phyloP scores from a whole-genome alignment of 2,113 vertebrate genomes.

The Cololabis saira region DNA sequence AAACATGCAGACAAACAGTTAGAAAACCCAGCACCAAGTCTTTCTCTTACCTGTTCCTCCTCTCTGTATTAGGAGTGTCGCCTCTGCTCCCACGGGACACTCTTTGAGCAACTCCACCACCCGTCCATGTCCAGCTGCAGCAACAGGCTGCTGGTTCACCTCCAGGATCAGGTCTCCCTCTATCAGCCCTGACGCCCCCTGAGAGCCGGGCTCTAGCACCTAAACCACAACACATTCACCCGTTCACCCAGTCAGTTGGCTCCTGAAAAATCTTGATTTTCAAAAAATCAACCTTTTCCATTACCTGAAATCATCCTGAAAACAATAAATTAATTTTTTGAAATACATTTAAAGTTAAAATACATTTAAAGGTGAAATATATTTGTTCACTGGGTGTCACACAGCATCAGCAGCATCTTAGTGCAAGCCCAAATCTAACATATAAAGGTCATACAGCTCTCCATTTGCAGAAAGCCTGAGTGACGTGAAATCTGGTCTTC shows the following conservation, averaged over 20 bases:
- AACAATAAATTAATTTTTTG: conserved; percentile 2
- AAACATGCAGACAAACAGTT: neutral
- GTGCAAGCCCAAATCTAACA: no score
- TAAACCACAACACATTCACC: conserved; percentile 44
- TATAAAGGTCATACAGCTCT: no score
- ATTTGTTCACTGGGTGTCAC: neutral
- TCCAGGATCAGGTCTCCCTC: conserved; percentile 99
- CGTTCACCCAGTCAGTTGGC: neutral
- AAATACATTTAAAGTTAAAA: neutral
- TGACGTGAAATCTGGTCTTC: no score
- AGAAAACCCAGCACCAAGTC: neutral
- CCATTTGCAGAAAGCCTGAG: no score
- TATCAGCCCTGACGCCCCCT: conserved; percentile 93
- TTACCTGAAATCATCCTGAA: no score
- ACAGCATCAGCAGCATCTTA: no score
- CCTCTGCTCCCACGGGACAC: conserved; percentile 94
- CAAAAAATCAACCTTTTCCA: neutral
- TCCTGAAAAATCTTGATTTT: no score
- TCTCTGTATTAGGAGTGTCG: conserved; percentile 96
- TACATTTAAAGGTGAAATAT: conserved; percentile 4
- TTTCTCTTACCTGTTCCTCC: conserved; percentile 79
- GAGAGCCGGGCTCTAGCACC: conserved; percentile 91
- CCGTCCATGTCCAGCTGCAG: conserved; percentile 94
- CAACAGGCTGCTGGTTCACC: conserved; percentile 98
- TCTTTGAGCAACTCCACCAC: conserved; percentile 99